Evolutionary conservation across 2,888 invertebrate genomes (phyloP), one percentile per base, ranked within the genome.

Genomic region (Exocentrus adspersus): DNA sequence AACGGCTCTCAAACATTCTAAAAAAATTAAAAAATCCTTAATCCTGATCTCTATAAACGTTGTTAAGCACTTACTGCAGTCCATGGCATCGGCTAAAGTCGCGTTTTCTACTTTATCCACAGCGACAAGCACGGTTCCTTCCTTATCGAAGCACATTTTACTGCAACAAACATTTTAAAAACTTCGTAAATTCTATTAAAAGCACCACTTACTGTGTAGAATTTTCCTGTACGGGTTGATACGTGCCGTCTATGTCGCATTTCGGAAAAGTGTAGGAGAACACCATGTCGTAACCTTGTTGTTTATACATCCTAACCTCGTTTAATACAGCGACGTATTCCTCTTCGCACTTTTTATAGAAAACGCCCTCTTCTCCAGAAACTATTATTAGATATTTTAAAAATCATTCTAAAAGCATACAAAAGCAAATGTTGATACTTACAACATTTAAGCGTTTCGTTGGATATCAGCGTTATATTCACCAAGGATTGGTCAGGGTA

Each of bases 1-100:
- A 1, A 82, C 77, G 0, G 89, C 86, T 75, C 86, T 79, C 0
- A 89, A 89, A 75, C 90, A 91, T 78, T 89, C 90, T 91, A 32
- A 12, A 67, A 67, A 42, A 19, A 60, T 64, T 32, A 51, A 24
- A 24, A 5, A 24, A 24, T 24, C 24, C 24, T 24, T 24, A 24
- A 24, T 24, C 24, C 4, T 5, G 24, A 5, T 24, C 7, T 3
- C 24, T 3, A 5, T 24, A 7, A 24, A 51, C 1, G n/a, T n/a
- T n/a, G 12, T 3, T 30, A 37, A n/a, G 6, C 68, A 85, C 88
- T 87, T 81, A 89, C 89, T 88, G 74, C 89, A 89, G 77, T 89
- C 82, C 86, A 89, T 89, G 0, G 75, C 67, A 0, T 80, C 67
- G 7, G 84, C 85, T 32, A 80, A 54, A n/a, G 30, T 45, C 19